phyloP scores from a whole-genome alignment of 2,797 vertebrate genomes.

The Emydoidea blandingii region DNA sequence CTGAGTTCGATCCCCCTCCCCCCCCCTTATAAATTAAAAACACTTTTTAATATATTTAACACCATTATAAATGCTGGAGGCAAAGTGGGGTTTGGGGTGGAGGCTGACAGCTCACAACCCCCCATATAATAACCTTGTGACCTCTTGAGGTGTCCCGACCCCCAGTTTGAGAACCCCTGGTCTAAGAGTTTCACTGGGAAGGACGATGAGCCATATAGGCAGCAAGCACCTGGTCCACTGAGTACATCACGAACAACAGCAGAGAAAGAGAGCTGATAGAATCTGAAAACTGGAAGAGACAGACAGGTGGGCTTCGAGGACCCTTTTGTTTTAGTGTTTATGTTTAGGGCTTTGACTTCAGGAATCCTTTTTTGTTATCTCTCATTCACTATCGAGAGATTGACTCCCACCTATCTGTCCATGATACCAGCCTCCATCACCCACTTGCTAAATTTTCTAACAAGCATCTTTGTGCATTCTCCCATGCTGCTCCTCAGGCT shows the following conservation, averaged over 20 bases:
- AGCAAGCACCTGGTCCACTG: not conserved
- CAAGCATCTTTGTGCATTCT: not conserved
- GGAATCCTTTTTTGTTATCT: not conserved
- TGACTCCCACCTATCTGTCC: not conserved
- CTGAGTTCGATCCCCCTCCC: no score
- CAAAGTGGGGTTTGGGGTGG: no score
- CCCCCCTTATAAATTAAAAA: no score
- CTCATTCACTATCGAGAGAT: not conserved
- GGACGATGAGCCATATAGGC: fast-evolving
- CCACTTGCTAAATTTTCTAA: not conserved
- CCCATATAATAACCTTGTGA: no score
- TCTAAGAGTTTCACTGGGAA: not conserved
- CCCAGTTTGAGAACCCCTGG: no score
- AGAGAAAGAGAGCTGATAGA: fast-evolving
- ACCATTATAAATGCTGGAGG: no score
- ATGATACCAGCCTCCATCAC: not conserved
- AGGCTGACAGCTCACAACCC: no score
- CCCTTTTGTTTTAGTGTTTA: not conserved
- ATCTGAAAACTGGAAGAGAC: not conserved
- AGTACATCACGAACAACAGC: not conserved
- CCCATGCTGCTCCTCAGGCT: no score
- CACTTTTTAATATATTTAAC: no score
- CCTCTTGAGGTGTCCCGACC: no score
- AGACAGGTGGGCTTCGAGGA: fast-evolving
- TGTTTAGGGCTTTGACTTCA: not conserved